phyloP scores from a whole-genome alignment of 1,140 invertebrate genomes.

The Cherax destructor region DNA sequence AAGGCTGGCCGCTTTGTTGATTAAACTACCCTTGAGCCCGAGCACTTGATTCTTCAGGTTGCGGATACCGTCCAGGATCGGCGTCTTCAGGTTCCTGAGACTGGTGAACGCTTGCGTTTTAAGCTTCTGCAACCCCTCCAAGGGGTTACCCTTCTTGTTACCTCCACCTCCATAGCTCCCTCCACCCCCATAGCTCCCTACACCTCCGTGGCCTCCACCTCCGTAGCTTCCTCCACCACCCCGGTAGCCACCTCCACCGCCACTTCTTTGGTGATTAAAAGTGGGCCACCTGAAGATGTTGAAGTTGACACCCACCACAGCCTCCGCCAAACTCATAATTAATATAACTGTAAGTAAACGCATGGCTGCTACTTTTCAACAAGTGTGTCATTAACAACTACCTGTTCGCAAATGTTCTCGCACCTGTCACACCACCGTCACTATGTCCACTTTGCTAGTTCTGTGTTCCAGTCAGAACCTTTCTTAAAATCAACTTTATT shows the following conservation, averaged over 20 bases:
- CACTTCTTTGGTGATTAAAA: slow-evolving; percentile 40
- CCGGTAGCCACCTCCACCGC: slow-evolving; percentile 12
- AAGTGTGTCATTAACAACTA: background rate
- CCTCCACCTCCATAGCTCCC: slow-evolving; percentile 17
- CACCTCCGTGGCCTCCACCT: background rate
- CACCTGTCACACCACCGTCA: background rate
- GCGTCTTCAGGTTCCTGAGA: slow-evolving; percentile 49
- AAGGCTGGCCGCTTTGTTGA: slow-evolving; percentile 25
- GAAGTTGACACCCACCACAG: slow-evolving; percentile 26
- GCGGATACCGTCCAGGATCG: slow-evolving; percentile 52
- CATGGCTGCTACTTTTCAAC: slow-evolving; percentile 3
- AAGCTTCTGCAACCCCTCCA: slow-evolving; percentile 37
- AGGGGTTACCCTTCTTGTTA: background rate
- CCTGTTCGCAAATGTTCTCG: background rate
- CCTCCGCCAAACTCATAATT: slow-evolving; percentile 16
- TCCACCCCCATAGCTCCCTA: background rate
- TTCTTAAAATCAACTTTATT: no score
- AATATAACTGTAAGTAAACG: slow-evolving; percentile 22
- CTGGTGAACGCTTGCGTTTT: slow-evolving; percentile 52
- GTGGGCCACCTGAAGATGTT: slow-evolving; percentile 60
- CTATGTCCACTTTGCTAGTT: no score
- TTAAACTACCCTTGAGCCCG: slow-evolving; percentile 44
- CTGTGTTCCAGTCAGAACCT: no score
- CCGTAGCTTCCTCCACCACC: background rate
- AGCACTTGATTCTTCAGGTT: slow-evolving; percentile 53